Conservation (phyloP, 2,113 vertebrate species). For the Rhea pennata region DNA sequence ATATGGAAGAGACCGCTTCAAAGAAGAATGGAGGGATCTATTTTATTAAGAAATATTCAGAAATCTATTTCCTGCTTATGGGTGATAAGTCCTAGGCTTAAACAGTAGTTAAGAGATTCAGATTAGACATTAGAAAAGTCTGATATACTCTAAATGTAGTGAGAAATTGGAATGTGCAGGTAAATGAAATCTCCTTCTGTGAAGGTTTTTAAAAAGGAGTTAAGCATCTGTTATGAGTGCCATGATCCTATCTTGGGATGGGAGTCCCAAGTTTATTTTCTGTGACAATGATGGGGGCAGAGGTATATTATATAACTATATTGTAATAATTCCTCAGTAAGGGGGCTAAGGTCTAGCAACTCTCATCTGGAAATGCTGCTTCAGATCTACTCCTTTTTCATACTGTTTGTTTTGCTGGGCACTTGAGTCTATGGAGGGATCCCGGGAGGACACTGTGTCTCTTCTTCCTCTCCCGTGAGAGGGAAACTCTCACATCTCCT, state of each 20-base stretch:
- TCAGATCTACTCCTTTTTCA: neutral
- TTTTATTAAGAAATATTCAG: neutral
- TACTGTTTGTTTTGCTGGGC: neutral
- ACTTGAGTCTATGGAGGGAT: neutral
- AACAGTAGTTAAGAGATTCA: neutral
- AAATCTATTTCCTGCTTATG: neutral
- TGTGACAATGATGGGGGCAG: neutral
- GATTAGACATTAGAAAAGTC: neutral
- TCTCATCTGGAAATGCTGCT: neutral
- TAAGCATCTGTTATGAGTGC: neutral
- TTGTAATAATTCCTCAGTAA: neutral
- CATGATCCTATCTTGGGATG: neutral
- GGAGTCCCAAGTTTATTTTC: neutral
- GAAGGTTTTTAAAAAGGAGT: neutral
- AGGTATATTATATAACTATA: neutral
- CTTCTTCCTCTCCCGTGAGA: neutral
- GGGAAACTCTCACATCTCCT: neutral
- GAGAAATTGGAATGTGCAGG: neutral
- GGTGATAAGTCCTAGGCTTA: neutral
- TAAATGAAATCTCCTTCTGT: neutral
- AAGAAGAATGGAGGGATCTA: neutral
- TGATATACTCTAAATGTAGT: neutral
- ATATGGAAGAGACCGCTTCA: fast-evolving
- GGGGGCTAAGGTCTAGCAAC: neutral
- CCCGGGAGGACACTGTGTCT: neutral